phyloP scores from a whole-genome alignment of 1,140 invertebrate genomes.

The Papilio helenus region DNA sequence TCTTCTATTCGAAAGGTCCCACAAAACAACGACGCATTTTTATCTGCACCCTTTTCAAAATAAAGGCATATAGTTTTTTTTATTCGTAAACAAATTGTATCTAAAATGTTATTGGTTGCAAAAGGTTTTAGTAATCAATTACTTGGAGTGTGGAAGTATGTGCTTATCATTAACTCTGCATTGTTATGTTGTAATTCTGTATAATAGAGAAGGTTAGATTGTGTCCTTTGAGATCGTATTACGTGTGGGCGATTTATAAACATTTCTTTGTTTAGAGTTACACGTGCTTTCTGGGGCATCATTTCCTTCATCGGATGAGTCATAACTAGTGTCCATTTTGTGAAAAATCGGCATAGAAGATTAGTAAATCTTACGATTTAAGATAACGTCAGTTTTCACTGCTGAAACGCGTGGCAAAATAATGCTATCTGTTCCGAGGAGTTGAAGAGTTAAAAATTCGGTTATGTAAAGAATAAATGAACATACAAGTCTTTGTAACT shows the following conservation, averaged over 20 bases:
- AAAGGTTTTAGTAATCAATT: neutral
- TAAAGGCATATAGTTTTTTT: too few species aligned
- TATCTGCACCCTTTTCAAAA: too few species aligned
- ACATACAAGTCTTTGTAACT: too few species aligned
- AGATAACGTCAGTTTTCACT: neutral
- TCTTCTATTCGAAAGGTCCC: too few species aligned
- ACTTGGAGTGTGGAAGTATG: neutral
- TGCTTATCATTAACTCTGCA: neutral
- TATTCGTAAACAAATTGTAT: too few species aligned
- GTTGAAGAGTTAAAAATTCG: too few species aligned
- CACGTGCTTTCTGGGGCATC: conserved; percentile 1
- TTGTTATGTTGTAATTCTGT: conserved; percentile 1
- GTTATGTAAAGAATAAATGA: too few species aligned
- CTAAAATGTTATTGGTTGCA: too few species aligned
- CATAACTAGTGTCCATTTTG: conserved; percentile 16
- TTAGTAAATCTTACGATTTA: neutral
- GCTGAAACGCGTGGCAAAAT: neutral
- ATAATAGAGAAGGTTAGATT: neutral
- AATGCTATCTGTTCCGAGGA: too few species aligned
- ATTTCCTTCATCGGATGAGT: conserved; percentile 24
- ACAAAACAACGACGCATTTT: too few species aligned
- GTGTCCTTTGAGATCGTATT: neutral
- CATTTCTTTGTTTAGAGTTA: conserved; percentile 32
- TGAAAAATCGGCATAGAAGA: neutral
- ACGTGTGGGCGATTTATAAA: conserved; percentile 12